These are phyloP conservation scores for Hyalella azteca DNA, from an alignment of 2,888 invertebrate genomes.

Conservation along the genomic window DNA sequence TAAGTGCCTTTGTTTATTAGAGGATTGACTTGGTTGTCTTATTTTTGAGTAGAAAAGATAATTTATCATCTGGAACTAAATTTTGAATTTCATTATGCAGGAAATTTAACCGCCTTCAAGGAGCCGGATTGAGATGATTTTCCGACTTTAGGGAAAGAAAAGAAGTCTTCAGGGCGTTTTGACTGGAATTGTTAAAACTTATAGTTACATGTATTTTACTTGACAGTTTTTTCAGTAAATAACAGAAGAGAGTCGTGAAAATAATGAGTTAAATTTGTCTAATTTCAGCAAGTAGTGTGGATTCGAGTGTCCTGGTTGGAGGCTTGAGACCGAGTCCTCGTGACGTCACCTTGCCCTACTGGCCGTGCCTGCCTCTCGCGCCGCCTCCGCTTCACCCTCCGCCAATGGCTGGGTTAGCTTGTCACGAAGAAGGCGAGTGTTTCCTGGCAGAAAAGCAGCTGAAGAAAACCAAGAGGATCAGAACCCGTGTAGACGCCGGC, in stretches of 20 bases:
- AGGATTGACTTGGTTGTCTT: no score
- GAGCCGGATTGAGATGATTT: background rate
- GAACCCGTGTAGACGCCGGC: slow-evolving; percentile 65
- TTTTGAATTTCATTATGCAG: no score
- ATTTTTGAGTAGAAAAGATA: no score
- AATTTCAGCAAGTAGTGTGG: slow-evolving; percentile 14
- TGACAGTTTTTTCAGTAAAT: background rate
- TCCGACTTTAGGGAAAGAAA: background rate
- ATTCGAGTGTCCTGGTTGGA: slow-evolving; percentile 48
- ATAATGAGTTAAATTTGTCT: background rate
- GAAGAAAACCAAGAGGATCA: slow-evolving; percentile 60
- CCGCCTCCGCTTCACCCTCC: slow-evolving; percentile 56
- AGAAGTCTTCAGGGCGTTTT: background rate
- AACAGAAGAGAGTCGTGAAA: background rate
- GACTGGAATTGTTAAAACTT: background rate
- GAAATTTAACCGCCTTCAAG: background rate
- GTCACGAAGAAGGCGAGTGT: slow-evolving; percentile 56
- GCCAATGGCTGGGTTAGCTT: slow-evolving; percentile 56
- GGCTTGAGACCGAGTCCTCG: slow-evolving; percentile 54
- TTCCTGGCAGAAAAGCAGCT: slow-evolving; percentile 58
- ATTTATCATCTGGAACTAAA: no score
- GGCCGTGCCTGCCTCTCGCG: slow-evolving; percentile 57
- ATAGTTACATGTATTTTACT: background rate
- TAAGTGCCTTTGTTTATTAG: no score
- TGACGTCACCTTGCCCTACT: slow-evolving; percentile 57